These are phyloP conservation scores for Thymelicus acteon DNA, from an alignment of 2,888 invertebrate species.

Conservation along the genomic window DNA sequence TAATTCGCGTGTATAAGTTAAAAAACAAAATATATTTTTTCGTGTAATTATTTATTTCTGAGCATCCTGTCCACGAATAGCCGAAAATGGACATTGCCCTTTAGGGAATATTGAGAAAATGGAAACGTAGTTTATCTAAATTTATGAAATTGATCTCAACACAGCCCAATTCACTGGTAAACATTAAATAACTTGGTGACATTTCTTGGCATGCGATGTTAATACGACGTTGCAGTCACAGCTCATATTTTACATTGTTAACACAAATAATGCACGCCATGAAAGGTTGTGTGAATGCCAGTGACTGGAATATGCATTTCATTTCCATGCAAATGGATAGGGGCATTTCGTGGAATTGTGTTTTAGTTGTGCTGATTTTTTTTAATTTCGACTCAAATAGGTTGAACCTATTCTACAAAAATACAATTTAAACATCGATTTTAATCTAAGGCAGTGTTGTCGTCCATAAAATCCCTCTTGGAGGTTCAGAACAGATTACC, in stretches of 20 bases:
- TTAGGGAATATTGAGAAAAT: not conserved
- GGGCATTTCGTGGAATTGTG: not conserved
- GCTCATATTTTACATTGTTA: constrained; percentile 10
- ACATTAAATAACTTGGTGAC: constrained; percentile 11
- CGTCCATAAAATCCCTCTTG: too few species aligned
- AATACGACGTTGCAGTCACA: constrained; percentile 16
- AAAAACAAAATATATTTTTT: too few species aligned
- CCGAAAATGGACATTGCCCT: too few species aligned
- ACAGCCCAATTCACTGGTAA: not conserved
- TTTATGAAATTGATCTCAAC: not conserved
- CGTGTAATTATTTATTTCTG: too few species aligned
- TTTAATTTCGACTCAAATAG: not conserved
- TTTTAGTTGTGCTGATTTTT: not conserved
- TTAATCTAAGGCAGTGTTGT: too few species aligned
- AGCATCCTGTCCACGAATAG: too few species aligned
- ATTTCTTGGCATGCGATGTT: constrained; percentile 28
- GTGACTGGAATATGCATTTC: constrained; percentile 9
- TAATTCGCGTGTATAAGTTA: too few species aligned
- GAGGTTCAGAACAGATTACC: too few species aligned
- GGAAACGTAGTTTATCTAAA: not conserved
- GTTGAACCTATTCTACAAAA: too few species aligned
- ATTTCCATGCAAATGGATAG: constrained; percentile 7
- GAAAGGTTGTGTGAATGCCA: constrained; percentile 12
- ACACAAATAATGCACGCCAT: constrained; percentile 7
- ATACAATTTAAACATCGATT: too few species aligned